Evolutionary conservation across 2,797 vertebrate genomes (phyloP).

Genomic region (Periparus ater): DNA sequence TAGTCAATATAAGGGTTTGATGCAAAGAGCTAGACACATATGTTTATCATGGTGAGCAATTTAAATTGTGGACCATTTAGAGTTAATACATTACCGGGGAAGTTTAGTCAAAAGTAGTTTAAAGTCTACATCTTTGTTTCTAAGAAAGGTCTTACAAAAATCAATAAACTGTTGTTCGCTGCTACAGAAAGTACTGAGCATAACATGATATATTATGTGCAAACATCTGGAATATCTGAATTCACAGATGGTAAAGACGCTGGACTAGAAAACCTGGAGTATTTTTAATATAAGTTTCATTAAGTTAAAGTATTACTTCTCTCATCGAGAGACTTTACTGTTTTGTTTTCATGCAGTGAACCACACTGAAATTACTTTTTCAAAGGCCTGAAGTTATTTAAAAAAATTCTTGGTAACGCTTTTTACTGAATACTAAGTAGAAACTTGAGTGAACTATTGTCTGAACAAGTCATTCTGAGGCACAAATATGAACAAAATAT

Average conservation of each 20-base stretch:
- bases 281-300: conserved; percentile 39
- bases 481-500: not conserved
- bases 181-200: conserved; percentile 17
- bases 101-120: not conserved
- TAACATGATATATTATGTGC: conserved; percentile 8
- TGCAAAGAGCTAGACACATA: conserved; percentile 12
- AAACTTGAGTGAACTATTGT: not conserved
- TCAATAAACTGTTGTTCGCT: conserved; percentile 41
- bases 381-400: not conserved
- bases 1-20: not conserved
- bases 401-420: not conserved
- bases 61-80: conserved; percentile 6
- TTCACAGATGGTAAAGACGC: conserved; percentile 24
- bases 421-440: conserved; percentile 16
- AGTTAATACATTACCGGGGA: conserved; percentile 1
- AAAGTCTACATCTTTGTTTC: conserved; percentile 9
- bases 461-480: not conserved
- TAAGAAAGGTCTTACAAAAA: conserved; percentile 25
- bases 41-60: not conserved
- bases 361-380: conserved; percentile 21
- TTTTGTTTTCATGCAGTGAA: not conserved
- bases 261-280: conserved; percentile 3
- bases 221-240: conserved; percentile 32
- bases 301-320: conserved; percentile 19
- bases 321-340: not conserved